Evolutionary conservation across 37 sponge, comb jelly and placozoan species (phyloP).

Genomic region (Beroe ovata): DNA sequence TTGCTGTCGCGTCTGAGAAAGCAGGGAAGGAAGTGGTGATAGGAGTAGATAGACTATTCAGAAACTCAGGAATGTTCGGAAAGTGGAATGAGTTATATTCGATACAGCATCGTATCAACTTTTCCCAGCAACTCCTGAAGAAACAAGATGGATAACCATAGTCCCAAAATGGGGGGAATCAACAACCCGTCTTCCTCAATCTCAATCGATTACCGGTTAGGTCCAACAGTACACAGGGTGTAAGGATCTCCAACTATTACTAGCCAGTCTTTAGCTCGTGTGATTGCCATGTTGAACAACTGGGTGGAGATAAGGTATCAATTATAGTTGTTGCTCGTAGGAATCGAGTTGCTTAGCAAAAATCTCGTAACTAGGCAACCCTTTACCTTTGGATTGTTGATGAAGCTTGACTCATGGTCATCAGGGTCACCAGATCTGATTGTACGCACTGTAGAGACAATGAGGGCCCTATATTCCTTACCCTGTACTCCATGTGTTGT

Average conservation of each 20-base stretch:
- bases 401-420: constrained; percentile 75
- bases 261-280: constrained; percentile 82
- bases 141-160: too few relatives aligned
- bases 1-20: constrained; percentile 7
- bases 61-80: constrained; percentile 70
- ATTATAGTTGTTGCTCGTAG: too few relatives aligned
- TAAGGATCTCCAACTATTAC: constrained; percentile 84
- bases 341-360: too few relatives aligned
- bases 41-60: constrained; percentile 31
- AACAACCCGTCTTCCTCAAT: too few relatives aligned
- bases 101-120: constrained; percentile 75
- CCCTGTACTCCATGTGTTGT: constrained; percentile 81
- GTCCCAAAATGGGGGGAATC: too few relatives aligned
- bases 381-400: constrained; percentile 85
- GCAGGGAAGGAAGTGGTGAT: not conserved
- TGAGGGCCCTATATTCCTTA: constrained; percentile 78
- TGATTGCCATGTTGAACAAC: constrained; percentile 93
- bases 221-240: constrained; percentile 86
- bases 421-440: constrained; percentile 69
- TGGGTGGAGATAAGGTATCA: too few relatives aligned
- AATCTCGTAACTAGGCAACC: too few relatives aligned
- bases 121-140: constrained; percentile 77
- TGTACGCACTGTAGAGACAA: constrained; percentile 84
- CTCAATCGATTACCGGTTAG: constrained; percentile 70
- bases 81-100: constrained; percentile 71